Evolutionary conservation across 2,113 vertebrate genomes (phyloP).

Genomic region (Phaethornis superciliosus): DNA sequence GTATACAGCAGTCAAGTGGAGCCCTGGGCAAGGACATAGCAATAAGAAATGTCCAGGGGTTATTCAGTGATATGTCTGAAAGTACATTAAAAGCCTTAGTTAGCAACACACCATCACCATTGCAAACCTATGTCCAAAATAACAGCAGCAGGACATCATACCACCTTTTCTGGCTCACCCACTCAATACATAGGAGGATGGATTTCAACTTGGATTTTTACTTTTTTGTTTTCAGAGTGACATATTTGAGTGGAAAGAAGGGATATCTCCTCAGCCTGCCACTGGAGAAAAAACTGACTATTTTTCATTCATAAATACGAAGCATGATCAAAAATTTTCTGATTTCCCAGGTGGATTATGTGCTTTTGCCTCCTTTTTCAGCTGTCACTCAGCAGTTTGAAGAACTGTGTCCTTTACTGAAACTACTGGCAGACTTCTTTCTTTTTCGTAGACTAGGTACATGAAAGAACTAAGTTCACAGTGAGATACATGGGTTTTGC

Average conservation of each 20-base stretch:
- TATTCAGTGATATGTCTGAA: not conserved
- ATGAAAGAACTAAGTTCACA: not conserved
- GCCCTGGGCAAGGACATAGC: not conserved
- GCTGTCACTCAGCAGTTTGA: not conserved
- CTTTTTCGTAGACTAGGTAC: not conserved
- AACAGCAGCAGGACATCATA: not conserved
- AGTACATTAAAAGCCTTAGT: not conserved
- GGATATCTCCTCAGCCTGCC: not conserved
- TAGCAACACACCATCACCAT: not conserved
- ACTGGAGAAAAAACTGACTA: accelerated
- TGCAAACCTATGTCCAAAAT: not conserved
- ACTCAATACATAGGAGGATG: not conserved
- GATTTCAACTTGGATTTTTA: not conserved
- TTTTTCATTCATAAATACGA: not conserved
- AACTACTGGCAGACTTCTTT: not conserved
- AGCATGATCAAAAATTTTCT: not conserved
- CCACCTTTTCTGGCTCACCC: not conserved
- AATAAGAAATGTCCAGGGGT: not conserved
- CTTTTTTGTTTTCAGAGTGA: not conserved
- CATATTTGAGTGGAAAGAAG: not conserved
- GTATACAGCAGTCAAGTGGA: not conserved
- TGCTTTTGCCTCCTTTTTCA: not conserved
- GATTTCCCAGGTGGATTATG: not conserved
- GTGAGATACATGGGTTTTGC: not conserved
- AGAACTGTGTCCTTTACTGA: not conserved